Evolutionary conservation across 2,888 invertebrate species (phyloP).

Genomic region (Hoplodrina ambigua): DNA sequence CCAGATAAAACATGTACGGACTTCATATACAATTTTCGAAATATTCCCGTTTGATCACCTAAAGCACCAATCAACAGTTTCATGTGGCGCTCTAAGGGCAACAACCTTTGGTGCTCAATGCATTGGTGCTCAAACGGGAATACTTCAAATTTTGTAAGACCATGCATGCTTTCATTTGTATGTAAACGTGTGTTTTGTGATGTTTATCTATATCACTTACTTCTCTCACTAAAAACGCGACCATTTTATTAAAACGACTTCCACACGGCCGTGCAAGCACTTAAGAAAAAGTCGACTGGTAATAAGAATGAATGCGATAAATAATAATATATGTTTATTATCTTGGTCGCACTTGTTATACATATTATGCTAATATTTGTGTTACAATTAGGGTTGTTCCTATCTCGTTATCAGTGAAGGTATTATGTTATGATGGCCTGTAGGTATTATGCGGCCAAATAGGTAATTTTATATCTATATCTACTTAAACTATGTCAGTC

Average conservation of each 20-base stretch:
- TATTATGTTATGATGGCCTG: not conserved
- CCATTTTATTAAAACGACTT: slow-evolving; percentile 27
- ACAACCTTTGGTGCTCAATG: too few relatives aligned
- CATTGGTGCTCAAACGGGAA: too few relatives aligned
- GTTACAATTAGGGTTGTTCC: slow-evolving; percentile 13
- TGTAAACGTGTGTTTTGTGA: not conserved
- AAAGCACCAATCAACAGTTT: too few relatives aligned
- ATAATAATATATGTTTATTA: slow-evolving; percentile 28
- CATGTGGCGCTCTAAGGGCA: too few relatives aligned
- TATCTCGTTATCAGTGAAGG: not conserved
- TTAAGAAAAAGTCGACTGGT: slow-evolving; percentile 17
- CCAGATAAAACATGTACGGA: too few relatives aligned
- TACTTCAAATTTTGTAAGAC: too few relatives aligned
- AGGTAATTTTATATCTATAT: too few relatives aligned
- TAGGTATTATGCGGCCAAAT: too few relatives aligned
- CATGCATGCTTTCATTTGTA: too few relatives aligned
- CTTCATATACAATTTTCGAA: too few relatives aligned
- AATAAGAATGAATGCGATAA: slow-evolving; percentile 5
- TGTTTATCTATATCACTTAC: slow-evolving; percentile 19
- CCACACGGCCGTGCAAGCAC: slow-evolving; percentile 27
- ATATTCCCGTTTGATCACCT: too few relatives aligned
- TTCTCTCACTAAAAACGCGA: slow-evolving; percentile 27
- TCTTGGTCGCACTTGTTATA: not conserved
- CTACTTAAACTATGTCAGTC: too few relatives aligned
- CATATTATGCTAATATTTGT: slow-evolving; percentile 21